Evolutionary conservation across 2,113 vertebrate genomes (phyloP).

Genomic region (Fregata magnificens): DNA sequence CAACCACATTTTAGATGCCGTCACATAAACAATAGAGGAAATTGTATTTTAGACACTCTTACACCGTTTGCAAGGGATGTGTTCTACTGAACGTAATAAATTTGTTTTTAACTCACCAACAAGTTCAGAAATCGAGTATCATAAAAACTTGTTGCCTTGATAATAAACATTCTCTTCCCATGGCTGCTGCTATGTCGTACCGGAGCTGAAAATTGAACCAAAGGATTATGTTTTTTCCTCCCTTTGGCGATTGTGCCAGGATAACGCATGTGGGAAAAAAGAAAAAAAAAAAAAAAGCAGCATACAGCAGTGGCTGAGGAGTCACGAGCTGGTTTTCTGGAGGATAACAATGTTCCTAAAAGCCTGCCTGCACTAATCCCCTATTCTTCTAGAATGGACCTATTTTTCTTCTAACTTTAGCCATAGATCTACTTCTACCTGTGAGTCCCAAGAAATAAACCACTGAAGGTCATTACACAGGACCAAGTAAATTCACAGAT

Average conservation of each 20-base stretch:
- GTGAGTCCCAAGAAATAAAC: not conserved
- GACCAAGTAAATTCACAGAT: not conserved
- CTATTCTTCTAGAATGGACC: too few relatives aligned
- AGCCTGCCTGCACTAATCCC: too few relatives aligned
- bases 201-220: conserved; percentile 74
- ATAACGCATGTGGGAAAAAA: rapidly evolving
- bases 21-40: not conserved
- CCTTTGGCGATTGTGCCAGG: not conserved
- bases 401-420: not conserved
- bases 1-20: not conserved
- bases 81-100: not conserved
- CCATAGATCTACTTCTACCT: not conserved
- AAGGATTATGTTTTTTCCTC: not conserved
- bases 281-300: too few relatives aligned
- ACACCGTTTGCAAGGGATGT: not conserved
- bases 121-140: conserved; percentile 85
- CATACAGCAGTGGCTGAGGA: rapidly evolving
- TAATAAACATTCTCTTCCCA: conserved; percentile 86
- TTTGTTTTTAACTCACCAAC: conserved; percentile 76
- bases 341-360: too few relatives aligned
- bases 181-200: conserved; percentile 81
- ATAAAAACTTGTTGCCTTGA: conserved; percentile 84
- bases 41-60: not conserved
- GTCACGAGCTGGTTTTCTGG: not conserved
- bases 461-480: rapidly evolving